These are phyloP conservation scores for Condylura cristata DNA, from an alignment of 2,113 vertebrate genomes.

Conservation along the genomic window DNA sequence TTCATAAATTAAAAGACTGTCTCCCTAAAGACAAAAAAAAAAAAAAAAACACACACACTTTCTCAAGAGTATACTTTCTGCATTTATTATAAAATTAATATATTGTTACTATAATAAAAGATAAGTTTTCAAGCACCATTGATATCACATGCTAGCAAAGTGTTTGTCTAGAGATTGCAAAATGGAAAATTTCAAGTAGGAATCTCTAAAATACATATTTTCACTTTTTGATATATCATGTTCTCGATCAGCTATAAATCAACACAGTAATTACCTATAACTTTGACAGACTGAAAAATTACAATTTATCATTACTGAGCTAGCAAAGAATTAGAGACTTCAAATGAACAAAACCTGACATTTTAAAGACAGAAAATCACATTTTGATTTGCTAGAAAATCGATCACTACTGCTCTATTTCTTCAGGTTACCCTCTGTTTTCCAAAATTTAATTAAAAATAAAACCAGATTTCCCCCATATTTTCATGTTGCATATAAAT, in stretches of 20 bases:
- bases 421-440: background rate
- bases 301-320: background rate
- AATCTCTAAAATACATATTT: background rate
- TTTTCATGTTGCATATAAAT: background rate
- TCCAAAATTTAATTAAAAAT: background rate
- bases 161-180: background rate
- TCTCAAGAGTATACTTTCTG: constrained; percentile 5
- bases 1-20: background rate
- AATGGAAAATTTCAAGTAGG: background rate
- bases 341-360: constrained; percentile 7
- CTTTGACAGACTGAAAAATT: background rate
- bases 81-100: background rate
- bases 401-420: background rate
- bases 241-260: constrained; percentile 32
- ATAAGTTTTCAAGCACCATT: background rate
- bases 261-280: constrained; percentile 29
- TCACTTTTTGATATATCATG: background rate
- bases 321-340: background rate
- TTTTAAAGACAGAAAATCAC: constrained; percentile 8
- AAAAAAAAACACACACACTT: too few relatives aligned
- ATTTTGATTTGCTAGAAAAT: background rate
- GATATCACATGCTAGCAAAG: background rate
- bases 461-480: background rate
- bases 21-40: background rate
- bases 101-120: background rate